These are phyloP conservation scores for Ferrisia virgata DNA, from an alignment of 2,888 invertebrate species.

Conservation along the genomic window DNA sequence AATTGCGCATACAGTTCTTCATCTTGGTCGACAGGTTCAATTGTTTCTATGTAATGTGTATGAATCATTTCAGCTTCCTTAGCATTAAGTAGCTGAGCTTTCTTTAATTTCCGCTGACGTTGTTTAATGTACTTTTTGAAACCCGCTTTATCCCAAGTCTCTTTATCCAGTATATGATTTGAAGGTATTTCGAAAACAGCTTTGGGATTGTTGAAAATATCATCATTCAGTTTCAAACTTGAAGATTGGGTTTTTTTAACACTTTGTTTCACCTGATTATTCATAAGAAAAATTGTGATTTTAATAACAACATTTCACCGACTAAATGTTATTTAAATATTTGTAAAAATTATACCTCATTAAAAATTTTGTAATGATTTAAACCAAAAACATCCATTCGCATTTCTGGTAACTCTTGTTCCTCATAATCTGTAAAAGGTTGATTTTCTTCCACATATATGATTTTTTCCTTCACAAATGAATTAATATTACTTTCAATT, in stretches of 20 bases:
- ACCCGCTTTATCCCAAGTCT: neutral
- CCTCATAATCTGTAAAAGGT: constrained; percentile 51
- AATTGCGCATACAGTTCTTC: neutral
- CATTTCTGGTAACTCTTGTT: constrained; percentile 58
- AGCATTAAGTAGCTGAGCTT: neutral
- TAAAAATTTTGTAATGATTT: constrained; percentile 65
- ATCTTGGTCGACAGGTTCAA: neutral
- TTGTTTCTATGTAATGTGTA: neutral
- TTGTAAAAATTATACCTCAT: constrained; percentile 51
- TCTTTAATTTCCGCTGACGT: neutral
- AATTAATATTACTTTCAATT: neutral
- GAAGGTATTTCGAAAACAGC: neutral
- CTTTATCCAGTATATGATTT: neutral
- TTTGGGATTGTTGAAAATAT: neutral
- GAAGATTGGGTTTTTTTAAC: neutral
- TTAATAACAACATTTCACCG: neutral
- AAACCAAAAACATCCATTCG: constrained; percentile 47
- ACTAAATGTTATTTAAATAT: neutral
- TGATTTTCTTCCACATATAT: constrained; percentile 36
- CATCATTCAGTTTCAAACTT: neutral
- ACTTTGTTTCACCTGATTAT: neutral
- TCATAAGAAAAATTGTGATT: neutral
- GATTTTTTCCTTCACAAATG: constrained; percentile 41
- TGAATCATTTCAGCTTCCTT: neutral
- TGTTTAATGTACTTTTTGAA: neutral